Conservation (phyloP, 35 echinoderm and acorn worm species). For the Patiria miniata region DNA sequence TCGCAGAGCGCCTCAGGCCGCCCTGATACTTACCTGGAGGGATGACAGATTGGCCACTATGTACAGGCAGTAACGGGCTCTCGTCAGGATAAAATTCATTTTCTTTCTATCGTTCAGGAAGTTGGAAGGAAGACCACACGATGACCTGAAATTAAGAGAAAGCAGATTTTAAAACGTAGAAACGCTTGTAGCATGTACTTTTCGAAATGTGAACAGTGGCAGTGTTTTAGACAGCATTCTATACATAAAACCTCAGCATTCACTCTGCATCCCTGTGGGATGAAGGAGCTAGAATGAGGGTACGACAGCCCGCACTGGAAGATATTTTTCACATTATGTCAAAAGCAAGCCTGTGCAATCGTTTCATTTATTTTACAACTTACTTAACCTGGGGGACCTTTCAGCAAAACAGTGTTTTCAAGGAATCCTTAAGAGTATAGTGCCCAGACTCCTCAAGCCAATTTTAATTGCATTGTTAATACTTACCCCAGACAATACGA, state of each 20-base stretch:
- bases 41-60: slow-evolving; percentile 30
- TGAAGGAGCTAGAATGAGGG: too few relatives aligned
- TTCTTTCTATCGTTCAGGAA: slow-evolving; percentile 33
- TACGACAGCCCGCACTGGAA: too few relatives aligned
- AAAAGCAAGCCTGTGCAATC: neutral
- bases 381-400: neutral
- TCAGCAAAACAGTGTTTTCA: too few relatives aligned
- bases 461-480: neutral
- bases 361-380: neutral
- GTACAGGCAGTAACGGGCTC: slow-evolving; percentile 36
- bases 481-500: slow-evolving; percentile 38
- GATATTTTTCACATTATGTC: neutral
- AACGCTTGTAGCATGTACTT: neutral
- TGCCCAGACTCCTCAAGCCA: too few relatives aligned
- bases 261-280: too few relatives aligned
- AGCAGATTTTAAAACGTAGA: neutral
- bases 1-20: too few relatives aligned
- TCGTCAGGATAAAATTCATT: slow-evolving; percentile 48
- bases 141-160: neutral
- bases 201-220: too few relatives aligned
- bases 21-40: slow-evolving; percentile 38
- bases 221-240: too few relatives aligned
- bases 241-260: too few relatives aligned
- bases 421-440: too few relatives aligned
- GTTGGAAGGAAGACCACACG: neutral